Percentiles rank a stretch among this genome's conserved stretches.
Evolutionary conservation across 2,797 vertebrate genomes (phyloP).

Genomic region (Cuculus canorus): DNA sequence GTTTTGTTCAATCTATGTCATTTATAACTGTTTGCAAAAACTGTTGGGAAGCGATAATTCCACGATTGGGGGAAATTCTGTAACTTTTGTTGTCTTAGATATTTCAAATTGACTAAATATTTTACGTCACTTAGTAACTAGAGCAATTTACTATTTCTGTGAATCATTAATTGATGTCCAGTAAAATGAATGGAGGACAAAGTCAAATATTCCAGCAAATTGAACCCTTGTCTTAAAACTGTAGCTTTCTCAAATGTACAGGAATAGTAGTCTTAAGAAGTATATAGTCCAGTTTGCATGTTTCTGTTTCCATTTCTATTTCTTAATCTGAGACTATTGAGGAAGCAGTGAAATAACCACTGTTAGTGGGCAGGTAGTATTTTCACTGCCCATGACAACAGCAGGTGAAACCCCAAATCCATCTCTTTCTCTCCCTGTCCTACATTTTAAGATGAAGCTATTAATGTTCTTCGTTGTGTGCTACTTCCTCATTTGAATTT

Average conservation of each 20-base stretch:
- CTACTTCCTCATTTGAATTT: conserved; percentile 31
- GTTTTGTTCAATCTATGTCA: neutral
- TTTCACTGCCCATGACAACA: neutral
- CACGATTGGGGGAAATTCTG: neutral
- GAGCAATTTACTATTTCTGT: neutral
- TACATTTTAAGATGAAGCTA: neutral
- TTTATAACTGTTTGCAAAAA: neutral
- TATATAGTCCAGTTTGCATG: neutral
- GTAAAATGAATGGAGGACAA: neutral
- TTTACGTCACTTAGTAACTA: neutral
- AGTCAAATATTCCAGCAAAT: neutral
- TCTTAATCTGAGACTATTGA: neutral
- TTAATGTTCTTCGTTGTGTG: neutral
- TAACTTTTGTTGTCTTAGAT: neutral
- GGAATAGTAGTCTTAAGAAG: neutral
- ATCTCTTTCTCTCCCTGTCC: neutral
- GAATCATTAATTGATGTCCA: neutral
- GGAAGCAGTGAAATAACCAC: neutral
- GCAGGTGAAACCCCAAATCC: neutral
- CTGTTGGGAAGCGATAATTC: neutral
- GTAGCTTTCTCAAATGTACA: neutral
- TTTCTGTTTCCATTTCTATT: neutral
- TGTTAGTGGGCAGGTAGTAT: neutral
- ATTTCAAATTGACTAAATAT: neutral
- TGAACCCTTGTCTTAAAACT: neutral